These are phyloP conservation scores for Cynoglossus semilaevis DNA, from an alignment of 2,113 vertebrate genomes.

Conservation along the genomic window DNA sequence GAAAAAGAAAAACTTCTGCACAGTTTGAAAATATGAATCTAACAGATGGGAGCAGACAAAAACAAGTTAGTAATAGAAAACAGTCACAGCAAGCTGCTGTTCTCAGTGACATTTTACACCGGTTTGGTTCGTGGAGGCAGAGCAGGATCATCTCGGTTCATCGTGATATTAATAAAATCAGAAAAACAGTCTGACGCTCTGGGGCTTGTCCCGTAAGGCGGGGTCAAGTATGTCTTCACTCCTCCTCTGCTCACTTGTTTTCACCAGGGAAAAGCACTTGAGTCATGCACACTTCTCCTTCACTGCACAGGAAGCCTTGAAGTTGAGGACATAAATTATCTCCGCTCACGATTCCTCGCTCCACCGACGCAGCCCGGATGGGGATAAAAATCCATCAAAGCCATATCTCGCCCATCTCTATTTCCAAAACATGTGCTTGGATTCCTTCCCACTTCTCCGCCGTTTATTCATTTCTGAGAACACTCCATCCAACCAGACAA, in stretches of 20 bases:
- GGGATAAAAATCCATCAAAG: constrained; percentile 25
- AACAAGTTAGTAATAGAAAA: constrained; percentile 3
- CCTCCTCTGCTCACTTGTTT: constrained; percentile 6
- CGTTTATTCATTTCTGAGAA: constrained; percentile 29
- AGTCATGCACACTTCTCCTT: constrained; percentile 21
- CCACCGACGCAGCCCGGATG: constrained; percentile 14
- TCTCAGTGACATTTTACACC: constrained; percentile 22
- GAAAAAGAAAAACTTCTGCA: not conserved
- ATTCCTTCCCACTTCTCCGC: constrained; percentile 28
- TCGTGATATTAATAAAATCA: constrained; percentile 7
- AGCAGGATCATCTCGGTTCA: constrained; percentile 8
- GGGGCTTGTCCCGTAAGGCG: constrained; percentile 3
- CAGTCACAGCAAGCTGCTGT: constrained; percentile 7
- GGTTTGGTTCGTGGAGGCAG: constrained; percentile 28
- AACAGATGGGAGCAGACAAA: not conserved
- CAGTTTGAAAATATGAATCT: not conserved
- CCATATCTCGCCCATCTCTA: constrained; percentile 21
- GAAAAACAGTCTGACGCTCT: constrained; percentile 8
- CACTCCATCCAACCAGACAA: constrained; percentile 8
- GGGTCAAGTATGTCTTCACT: constrained; percentile 22
- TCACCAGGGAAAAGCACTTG: constrained; percentile 2
- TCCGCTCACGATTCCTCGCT: constrained; percentile 30
- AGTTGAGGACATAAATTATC: constrained; percentile 37
- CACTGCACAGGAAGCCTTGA: constrained; percentile 24
- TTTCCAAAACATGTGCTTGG: constrained; percentile 34